Evolutionary conservation across 2,888 invertebrate genomes (phyloP), one percentile per base, ranked within the genome.

Genomic region (Phania funesta): DNA sequence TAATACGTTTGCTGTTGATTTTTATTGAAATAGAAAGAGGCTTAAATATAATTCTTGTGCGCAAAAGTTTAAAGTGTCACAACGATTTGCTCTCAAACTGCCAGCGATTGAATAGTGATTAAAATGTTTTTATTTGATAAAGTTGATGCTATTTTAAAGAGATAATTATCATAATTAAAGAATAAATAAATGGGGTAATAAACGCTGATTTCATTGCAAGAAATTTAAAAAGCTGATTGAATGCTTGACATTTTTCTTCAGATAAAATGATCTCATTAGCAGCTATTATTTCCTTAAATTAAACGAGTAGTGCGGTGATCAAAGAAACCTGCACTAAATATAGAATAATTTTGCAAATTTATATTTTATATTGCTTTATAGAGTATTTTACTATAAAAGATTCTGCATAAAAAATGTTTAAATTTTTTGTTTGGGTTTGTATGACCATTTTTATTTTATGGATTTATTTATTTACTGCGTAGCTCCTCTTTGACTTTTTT

Each of bases 61-160:
- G 16, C 62, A 62, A 73, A 73, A 62, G 24, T 44, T 74, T 52
- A 64, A 54, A 8, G 32, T 74, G 73, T 74, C 62, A 54, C 52
- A 44, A 44, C 22, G 24, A 64, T 60, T 74, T 68, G 52, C 22
- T 74, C 73, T 54, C 54, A 44, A 74, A 62, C 62, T 62, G 62
- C 46, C 62, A 74, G 18, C n/a, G n/a, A n/a, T n/a, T 8, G 0
- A 16, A 9, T 3, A 24, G 3, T 41, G 44, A 29, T 41, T 48
- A 16, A 41, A 62, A 62, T 54, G 16, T 52, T 60, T 60, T 26
- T 4, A 8, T 13, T 16, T 60, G 16, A 22, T 56, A 20, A 20
- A 11, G 11, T 41, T 26, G 3, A 46, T 46, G 22, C 22, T 35
- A 32, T 35, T 67, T 65, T 13, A 8, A 41, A 41, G 50, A 16